Evolutionary conservation across 2,113 vertebrate species (phyloP), one percentile per base, ranked within the genome.

Genomic region (Epinephelus lanceolatus): DNA sequence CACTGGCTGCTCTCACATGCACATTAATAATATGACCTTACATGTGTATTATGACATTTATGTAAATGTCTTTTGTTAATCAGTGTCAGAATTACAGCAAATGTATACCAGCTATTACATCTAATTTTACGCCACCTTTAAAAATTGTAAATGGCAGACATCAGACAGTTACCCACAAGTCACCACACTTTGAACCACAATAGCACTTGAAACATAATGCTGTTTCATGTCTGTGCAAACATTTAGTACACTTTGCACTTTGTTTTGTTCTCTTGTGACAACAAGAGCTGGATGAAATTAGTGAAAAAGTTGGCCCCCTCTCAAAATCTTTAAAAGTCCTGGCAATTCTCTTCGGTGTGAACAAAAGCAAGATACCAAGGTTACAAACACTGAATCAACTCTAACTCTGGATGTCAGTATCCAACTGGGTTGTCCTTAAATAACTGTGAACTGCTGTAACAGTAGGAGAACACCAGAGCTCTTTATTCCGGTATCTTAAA

Each of bases 11-110:
- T 5, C 17, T 52, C 30, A 65, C 27, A 57, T 65, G 15, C 47
- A 40, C 42, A 45, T 4, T 42, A 27, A 52, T 45, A 67, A 81
- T 71, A 62, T 47, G 57, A 72, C 73, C 47, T 45, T 42, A n/a
- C 67, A 40, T 42, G 3, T 53, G 53, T 23, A 42, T 18, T 30
- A 17, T 19, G 6, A 15, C 23, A 19, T 18, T 53, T 60, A 42
- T 62, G 55, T 2, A 27, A 68, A 71, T 45, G 33, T 33, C 5
- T 49, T 55, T 23, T 33, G n/a, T 63, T 27, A 53, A 85, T 68
- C 52, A 33, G 21, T n/a, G 27, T 33, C 59, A 30, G 7, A 60
- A 74, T 56, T 40, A 67, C 42, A 45, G 13, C 53, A 7, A 25
- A 51, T 56, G 40, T 65, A 63, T 27, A 6, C 0, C 27, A 21